Conservation (phyloP, 2,113 vertebrate species). For the Patagioenas fasciata region DNA sequence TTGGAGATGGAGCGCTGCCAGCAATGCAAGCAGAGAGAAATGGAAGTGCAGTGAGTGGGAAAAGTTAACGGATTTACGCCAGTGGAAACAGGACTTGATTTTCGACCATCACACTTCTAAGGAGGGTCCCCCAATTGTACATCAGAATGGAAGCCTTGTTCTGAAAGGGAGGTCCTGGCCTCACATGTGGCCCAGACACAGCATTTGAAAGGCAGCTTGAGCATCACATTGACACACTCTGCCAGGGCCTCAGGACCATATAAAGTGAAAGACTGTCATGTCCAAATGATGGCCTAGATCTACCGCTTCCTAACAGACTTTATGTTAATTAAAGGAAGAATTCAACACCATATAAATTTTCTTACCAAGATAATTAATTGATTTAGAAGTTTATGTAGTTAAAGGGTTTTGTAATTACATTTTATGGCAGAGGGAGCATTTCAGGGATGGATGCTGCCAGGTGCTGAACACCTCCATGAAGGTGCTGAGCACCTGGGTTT, state of each 20-base stretch:
- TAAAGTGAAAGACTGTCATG: not conserved
- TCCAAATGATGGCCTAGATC: conserved; percentile 15
- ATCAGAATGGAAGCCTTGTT: not conserved
- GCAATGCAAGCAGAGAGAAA: not conserved
- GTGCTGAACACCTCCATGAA: not conserved
- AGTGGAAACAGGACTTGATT: not conserved
- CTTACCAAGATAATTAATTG: conserved; percentile 16
- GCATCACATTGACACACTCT: not conserved
- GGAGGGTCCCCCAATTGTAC: not conserved
- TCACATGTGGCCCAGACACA: not conserved
- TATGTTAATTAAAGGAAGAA: conserved; percentile 51
- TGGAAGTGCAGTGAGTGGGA: not conserved
- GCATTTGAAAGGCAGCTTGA: not conserved
- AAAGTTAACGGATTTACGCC: not conserved
- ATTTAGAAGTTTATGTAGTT: conserved; percentile 28
- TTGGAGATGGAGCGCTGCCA: not conserved
- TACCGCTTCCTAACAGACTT: not conserved
- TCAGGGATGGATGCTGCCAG: not conserved
- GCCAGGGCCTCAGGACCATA: not conserved
- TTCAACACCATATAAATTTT: conserved; percentile 27
- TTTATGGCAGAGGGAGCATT: not conserved
- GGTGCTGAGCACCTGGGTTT: not conserved
- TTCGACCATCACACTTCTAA: not conserved
- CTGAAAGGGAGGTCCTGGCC: not conserved
- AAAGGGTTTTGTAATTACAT: conserved; percentile 40